phyloP scores from a whole-genome alignment of 2,888 invertebrate genomes.

The Xestia rhomboidea region DNA sequence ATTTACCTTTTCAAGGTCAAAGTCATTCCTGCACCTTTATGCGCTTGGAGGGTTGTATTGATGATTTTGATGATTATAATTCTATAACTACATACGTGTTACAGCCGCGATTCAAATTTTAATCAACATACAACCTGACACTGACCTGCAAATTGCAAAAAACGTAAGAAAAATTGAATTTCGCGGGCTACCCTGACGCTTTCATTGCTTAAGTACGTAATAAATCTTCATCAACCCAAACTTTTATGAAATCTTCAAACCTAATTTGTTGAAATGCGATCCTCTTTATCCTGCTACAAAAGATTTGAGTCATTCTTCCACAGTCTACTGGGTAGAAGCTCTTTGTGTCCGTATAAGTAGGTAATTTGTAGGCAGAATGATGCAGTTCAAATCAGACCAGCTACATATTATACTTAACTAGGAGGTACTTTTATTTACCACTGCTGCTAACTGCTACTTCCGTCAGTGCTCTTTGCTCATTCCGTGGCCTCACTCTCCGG shows the following conservation, averaged over 20 bases:
- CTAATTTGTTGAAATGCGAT: constrained; percentile 16
- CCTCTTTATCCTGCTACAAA: constrained; percentile 20
- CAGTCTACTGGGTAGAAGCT: neutral
- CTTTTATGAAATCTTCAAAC: neutral
- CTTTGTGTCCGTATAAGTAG: neutral
- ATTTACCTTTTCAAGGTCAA: too few species aligned
- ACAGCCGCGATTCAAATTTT: too few species aligned
- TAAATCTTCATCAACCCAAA: neutral
- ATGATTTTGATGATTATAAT: too few species aligned
- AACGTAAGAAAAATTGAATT: too few species aligned
- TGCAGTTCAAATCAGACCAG: neutral
- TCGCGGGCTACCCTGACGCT: too few species aligned
- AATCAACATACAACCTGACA: too few species aligned
- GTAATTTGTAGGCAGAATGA: constrained; percentile 1
- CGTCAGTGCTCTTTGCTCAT: neutral
- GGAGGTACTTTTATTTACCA: neutral
- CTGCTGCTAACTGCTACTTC: neutral
- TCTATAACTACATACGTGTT: too few species aligned
- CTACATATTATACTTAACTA: too few species aligned
- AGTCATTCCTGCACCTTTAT: too few species aligned
- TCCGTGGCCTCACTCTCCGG: neutral
- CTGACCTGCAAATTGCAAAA: too few species aligned
- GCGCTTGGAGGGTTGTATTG: too few species aligned
- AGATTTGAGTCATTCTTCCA: constrained; percentile 21
- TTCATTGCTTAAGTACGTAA: neutral